phyloP scores from a whole-genome alignment of 64 coral and sea anemone species.

The Stichodactyla mertensii region DNA sequence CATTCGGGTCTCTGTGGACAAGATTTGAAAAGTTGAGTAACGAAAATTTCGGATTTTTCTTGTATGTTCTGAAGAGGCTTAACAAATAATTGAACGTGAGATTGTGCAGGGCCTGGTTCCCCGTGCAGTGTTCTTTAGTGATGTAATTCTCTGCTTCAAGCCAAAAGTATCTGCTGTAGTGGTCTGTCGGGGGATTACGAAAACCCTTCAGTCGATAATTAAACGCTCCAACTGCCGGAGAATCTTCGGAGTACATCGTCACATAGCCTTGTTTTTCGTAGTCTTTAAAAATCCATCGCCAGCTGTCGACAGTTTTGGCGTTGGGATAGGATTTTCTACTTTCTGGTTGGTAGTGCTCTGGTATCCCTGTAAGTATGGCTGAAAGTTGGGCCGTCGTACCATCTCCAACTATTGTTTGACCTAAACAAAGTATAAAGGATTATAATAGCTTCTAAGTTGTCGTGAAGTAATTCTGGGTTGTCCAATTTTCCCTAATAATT shows the following conservation, averaged over 20 bases:
- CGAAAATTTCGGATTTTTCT: conserved; percentile 43
- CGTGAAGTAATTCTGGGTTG: too few relatives aligned
- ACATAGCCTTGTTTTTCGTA: conserved; percentile 46
- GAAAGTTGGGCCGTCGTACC: conserved; percentile 50
- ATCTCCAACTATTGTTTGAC: conserved; percentile 62
- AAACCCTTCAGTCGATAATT: conserved; percentile 65
- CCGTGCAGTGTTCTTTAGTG: neutral
- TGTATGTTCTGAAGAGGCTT: conserved; percentile 38
- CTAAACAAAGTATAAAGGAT: neutral
- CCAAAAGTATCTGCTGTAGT: conserved; percentile 48
- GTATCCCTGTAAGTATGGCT: conserved; percentile 44
- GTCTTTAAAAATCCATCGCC: conserved; percentile 56
- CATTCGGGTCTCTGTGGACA: conserved; percentile 24
- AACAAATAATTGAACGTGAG: conserved; percentile 43
- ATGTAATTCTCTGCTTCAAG: conserved; percentile 29
- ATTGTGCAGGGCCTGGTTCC: conserved; percentile 24
- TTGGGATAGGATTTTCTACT: conserved; percentile 11
- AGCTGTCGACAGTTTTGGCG: conserved; percentile 41
- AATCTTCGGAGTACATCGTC: conserved; percentile 58
- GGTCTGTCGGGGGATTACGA: conserved; percentile 54
- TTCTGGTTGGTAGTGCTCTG: conserved; percentile 43
- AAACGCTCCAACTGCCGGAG: conserved; percentile 29
- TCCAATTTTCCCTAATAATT: too few relatives aligned
- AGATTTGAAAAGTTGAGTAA: conserved; percentile 15
- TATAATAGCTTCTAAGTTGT: too few relatives aligned